Percentiles rank a stretch among this genome's conserved stretches.
Evolutionary conservation across 2,113 vertebrate genomes (phyloP).

Genomic region (Scomber colias): DNA sequence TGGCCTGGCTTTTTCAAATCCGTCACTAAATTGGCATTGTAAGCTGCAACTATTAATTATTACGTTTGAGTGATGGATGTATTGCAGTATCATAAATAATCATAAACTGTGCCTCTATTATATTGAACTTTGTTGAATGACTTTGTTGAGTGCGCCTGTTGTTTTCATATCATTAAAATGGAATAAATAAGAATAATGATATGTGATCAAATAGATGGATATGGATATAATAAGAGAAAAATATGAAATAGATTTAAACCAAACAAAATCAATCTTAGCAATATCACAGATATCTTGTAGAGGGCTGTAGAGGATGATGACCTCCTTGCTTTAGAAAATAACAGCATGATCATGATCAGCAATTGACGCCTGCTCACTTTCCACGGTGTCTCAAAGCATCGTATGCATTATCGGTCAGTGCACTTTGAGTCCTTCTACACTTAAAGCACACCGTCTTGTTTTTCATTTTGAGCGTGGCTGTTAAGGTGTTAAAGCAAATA

Average conservation of each 20-base stretch:
- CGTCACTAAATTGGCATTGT: conserved; percentile 42
- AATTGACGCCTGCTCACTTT: background rate
- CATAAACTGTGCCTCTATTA: conserved; percentile 19
- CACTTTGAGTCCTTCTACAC: background rate
- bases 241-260: background rate
- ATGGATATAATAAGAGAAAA: too few species aligned
- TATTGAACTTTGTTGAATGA: conserved; percentile 33
- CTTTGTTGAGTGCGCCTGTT: background rate
- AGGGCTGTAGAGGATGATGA: background rate
- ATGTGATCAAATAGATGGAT: conserved; percentile 5
- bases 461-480: background rate
- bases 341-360: background rate
- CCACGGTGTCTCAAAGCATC: background rate
- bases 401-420: background rate
- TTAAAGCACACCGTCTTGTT: background rate
- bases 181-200: conserved; percentile 10
- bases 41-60: conserved; percentile 44
- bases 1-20: conserved; percentile 39
- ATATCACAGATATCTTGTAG: background rate
- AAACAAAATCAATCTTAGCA: conserved; percentile 1
- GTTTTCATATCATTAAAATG: conserved; percentile 12
- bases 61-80: conserved; percentile 48
- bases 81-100: conserved; percentile 47
- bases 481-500: background rate
- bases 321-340: background rate